These are phyloP conservation scores for Sebastes baramenuke DNA, from an alignment of 2,797 vertebrate species.

Conservation along the genomic window DNA sequence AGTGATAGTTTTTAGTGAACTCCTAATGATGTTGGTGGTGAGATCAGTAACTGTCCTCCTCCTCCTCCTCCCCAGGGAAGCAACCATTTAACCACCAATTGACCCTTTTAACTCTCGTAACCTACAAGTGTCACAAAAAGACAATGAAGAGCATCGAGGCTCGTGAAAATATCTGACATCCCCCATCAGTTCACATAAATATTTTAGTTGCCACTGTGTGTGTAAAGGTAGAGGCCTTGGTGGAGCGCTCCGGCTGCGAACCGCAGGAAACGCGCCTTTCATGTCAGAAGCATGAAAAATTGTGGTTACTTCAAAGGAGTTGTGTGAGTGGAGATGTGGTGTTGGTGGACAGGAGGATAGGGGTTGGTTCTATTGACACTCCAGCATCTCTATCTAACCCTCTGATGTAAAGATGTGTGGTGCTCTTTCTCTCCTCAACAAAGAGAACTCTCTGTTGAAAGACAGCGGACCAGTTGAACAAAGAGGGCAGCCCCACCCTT, in stretches of 20 bases:
- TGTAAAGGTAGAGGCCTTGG: slow-evolving; percentile 23
- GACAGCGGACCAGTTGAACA: slow-evolving; percentile 4
- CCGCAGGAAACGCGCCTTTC: slow-evolving; percentile 33
- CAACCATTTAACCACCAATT: slow-evolving; percentile 28
- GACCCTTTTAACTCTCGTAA: slow-evolving; percentile 43
- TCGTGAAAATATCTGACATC: slow-evolving; percentile 33
- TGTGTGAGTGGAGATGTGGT: slow-evolving; percentile 16
- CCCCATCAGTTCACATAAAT: slow-evolving; percentile 46
- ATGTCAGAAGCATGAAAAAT: slow-evolving; percentile 39
- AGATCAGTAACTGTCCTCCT: background rate
- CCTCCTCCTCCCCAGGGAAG: background rate
- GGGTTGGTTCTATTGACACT: background rate
- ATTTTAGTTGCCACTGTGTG: slow-evolving; percentile 47
- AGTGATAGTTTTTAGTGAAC: background rate
- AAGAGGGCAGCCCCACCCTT: slow-evolving; percentile 10
- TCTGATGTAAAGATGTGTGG: background rate
- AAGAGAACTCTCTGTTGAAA: slow-evolving; percentile 12
- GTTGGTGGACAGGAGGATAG: background rate
- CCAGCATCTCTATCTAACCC: background rate
- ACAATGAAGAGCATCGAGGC: background rate
- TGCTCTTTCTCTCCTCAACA: background rate
- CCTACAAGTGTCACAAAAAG: slow-evolving; percentile 34
- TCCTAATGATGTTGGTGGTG: background rate
- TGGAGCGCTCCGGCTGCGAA: slow-evolving; percentile 6
- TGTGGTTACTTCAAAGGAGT: slow-evolving; percentile 48